These are phyloP conservation scores for Somateria mollissima DNA, from an alignment of 2,797 vertebrate species.

Conservation along the genomic window DNA sequence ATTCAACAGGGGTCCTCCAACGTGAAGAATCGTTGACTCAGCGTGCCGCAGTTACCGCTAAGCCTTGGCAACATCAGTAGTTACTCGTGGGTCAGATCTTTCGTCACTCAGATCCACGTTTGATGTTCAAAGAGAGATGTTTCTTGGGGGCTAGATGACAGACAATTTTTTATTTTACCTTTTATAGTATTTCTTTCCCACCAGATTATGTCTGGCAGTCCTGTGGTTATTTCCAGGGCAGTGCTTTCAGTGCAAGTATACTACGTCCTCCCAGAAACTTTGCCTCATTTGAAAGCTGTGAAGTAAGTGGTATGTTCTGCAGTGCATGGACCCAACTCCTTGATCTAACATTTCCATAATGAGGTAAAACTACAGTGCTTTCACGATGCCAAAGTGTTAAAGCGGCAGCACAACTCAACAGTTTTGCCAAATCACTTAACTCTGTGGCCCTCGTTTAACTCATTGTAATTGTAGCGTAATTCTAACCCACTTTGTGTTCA, in stretches of 20 bases:
- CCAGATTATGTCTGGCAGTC: neutral
- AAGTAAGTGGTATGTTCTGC: neutral
- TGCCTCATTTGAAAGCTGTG: neutral
- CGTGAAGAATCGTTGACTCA: neutral
- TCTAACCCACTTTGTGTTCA: neutral
- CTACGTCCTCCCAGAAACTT: neutral
- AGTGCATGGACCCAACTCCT: neutral
- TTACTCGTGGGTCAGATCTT: neutral
- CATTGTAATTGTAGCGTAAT: neutral
- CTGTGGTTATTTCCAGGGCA: neutral
- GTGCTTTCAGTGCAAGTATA: neutral
- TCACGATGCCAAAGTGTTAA: neutral
- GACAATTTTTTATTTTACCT: constrained; percentile 1
- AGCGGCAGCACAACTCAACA: neutral
- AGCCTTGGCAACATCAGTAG: constrained; percentile 1
- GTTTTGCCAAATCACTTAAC: constrained; percentile 5
- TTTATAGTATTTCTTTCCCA: neutral
- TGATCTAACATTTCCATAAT: neutral
- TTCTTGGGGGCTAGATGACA: neutral
- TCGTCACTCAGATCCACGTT: neutral
- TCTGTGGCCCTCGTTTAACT: constrained; percentile 16
- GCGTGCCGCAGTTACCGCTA: neutral
- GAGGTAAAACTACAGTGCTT: constrained; percentile 2
- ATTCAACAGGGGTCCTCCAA: constrained; percentile 15
- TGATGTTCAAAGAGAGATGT: neutral